A percentile compares a stretch with the other conserved stretches of the same genome.
Conservation (phyloP, 1,140 invertebrate species). For the Brachionus plicatilis region DNA sequence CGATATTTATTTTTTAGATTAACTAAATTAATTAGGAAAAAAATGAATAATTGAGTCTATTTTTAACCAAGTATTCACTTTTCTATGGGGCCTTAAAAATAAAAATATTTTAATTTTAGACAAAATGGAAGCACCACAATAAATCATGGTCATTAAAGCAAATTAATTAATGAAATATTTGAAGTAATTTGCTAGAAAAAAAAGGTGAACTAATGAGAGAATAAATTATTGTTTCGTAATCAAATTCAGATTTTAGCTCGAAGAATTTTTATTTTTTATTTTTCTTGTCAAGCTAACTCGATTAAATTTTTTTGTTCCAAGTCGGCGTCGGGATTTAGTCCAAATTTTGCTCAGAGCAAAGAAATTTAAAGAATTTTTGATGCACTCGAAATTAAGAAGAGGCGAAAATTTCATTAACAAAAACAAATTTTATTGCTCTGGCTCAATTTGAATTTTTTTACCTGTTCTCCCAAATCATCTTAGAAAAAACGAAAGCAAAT, state of each 20-base stretch:
- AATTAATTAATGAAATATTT: not conserved
- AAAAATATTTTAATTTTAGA: not conserved
- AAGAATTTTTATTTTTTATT: not conserved
- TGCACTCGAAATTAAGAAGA: not conserved
- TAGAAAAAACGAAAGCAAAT: not conserved
- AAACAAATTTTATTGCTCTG: not conserved
- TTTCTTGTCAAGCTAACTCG: not conserved
- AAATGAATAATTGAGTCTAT: not conserved
- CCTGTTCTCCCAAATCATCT: not conserved
- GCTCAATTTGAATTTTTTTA: not conserved
- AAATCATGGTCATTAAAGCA: not conserved
- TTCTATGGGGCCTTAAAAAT: not conserved
- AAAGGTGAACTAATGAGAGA: not conserved
- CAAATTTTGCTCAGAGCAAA: not conserved
- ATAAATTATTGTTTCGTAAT: not conserved
- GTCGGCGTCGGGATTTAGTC: not conserved
- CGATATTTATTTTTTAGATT: not conserved
- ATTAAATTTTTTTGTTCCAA: not conserved
- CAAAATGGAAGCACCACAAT: not conserved
- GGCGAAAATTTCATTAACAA: not conserved
- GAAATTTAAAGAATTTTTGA: not conserved
- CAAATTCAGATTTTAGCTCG: not conserved
- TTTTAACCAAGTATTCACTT: not conserved
- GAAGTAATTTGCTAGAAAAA: not conserved
- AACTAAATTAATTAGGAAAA: not conserved